Percentiles rank a stretch among this genome's conserved stretches.
Conservation (phyloP, 2,113 vertebrate genomes). For the Nipponia nippon region DNA sequence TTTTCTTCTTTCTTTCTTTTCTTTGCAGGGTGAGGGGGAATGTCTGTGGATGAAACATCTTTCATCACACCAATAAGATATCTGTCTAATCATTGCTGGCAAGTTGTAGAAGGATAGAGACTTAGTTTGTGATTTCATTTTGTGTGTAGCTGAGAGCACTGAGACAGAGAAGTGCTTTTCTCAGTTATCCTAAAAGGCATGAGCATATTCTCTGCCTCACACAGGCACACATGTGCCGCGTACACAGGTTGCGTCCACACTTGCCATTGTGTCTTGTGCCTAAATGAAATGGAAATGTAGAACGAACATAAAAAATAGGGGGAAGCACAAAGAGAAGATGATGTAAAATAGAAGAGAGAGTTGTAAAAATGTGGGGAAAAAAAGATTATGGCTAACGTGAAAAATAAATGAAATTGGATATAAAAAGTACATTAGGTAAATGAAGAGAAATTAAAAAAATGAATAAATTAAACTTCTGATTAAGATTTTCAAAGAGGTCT, state of each 20-base stretch:
- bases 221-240: background rate
- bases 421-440: background rate
- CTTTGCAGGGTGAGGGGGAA: background rate
- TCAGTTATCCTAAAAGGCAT: background rate
- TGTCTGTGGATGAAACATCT: background rate
- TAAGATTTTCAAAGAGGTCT: background rate
- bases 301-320: background rate
- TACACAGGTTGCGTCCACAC: background rate
- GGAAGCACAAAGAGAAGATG: background rate
- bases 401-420: background rate
- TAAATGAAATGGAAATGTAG: background rate
- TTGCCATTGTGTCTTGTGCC: background rate
- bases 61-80: background rate
- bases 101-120: background rate
- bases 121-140: background rate
- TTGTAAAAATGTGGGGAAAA: background rate
- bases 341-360: background rate
- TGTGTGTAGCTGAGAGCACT: background rate
- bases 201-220: background rate
- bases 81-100: background rate
- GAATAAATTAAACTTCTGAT: background rate
- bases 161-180: background rate
- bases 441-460: background rate
- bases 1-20: background rate
- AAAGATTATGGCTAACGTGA: background rate